Evolutionary conservation across 2,888 invertebrate genomes (phyloP).

Genomic region (Alitta virens): DNA sequence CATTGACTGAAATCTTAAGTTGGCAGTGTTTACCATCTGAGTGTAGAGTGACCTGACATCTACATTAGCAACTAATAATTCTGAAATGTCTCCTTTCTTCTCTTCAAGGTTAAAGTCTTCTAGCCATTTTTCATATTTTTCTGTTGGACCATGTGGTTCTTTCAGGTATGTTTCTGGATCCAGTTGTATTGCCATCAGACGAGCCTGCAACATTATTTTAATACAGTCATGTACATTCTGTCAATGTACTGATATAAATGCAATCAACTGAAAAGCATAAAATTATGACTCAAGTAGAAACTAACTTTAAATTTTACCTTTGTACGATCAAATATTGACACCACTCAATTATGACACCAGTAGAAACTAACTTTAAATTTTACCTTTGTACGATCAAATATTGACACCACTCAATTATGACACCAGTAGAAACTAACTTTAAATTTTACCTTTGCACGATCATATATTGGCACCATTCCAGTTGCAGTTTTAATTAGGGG

Average conservation of each 20-base stretch:
- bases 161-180: conserved; percentile 73
- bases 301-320: too few species aligned
- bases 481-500: conserved; percentile 16
- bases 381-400: too few species aligned
- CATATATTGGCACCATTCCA: conserved; percentile 38
- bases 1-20: too few species aligned
- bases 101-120: conserved; percentile 61
- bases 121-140: conserved; percentile 65
- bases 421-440: too few species aligned
- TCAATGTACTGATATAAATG: too few species aligned
- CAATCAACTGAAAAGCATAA: too few species aligned
- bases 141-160: conserved; percentile 65
- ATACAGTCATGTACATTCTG: too few species aligned
- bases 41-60: conserved; percentile 66
- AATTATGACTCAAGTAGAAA: too few species aligned
- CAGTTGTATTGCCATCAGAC: conserved; percentile 70
- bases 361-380: too few species aligned
- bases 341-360: too few species aligned
- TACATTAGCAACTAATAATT: conserved; percentile 65
- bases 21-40: conserved; percentile 70
- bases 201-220: conserved; percentile 62
- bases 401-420: too few species aligned
- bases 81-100: conserved; percentile 63
- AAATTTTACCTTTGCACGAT: conserved; percentile 44
- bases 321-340: too few species aligned